phyloP scores from a whole-genome alignment of 1,140 invertebrate species.

The Plectrocnemia conspersa region DNA sequence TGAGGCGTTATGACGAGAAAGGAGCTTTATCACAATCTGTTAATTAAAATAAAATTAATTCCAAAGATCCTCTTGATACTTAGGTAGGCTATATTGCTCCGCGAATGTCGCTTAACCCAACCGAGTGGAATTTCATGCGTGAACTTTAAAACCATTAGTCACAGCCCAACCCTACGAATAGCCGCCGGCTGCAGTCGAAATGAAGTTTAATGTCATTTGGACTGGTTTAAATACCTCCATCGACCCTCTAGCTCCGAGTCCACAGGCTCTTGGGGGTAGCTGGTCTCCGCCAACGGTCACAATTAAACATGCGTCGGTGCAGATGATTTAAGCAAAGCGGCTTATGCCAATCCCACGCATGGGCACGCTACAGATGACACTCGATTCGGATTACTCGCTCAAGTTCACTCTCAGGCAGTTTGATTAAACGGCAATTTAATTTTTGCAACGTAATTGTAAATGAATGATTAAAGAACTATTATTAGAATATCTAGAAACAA shows the following conservation, averaged over 20 bases:
- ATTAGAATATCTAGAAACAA: too few relatives aligned
- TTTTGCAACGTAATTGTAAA: too few relatives aligned
- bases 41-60: too few relatives aligned
- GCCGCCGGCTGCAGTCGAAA: slow-evolving; percentile 6
- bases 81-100: too few relatives aligned
- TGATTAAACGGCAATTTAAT: too few relatives aligned
- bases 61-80: too few relatives aligned
- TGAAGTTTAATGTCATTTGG: slow-evolving; percentile 24
- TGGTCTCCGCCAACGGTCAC: slow-evolving; percentile 3
- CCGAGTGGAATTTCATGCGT: slow-evolving; percentile 13
- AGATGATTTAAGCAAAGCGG: slow-evolving; percentile 12
- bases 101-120: neutral
- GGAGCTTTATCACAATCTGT: too few relatives aligned
- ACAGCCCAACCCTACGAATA: neutral
- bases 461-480: too few relatives aligned
- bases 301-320: slow-evolving; percentile 17
- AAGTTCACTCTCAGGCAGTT: too few relatives aligned
- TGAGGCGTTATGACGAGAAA: too few relatives aligned
- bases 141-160: slow-evolving; percentile 22
- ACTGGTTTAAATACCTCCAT: slow-evolving; percentile 9
- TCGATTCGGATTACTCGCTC: too few relatives aligned
- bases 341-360: slow-evolving; percentile 8
- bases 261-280: neutral
- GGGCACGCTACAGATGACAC: neutral
- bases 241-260: neutral